Conservation (phyloP, 2,888 invertebrate species). For the Drosophila subquinaria region DNA sequence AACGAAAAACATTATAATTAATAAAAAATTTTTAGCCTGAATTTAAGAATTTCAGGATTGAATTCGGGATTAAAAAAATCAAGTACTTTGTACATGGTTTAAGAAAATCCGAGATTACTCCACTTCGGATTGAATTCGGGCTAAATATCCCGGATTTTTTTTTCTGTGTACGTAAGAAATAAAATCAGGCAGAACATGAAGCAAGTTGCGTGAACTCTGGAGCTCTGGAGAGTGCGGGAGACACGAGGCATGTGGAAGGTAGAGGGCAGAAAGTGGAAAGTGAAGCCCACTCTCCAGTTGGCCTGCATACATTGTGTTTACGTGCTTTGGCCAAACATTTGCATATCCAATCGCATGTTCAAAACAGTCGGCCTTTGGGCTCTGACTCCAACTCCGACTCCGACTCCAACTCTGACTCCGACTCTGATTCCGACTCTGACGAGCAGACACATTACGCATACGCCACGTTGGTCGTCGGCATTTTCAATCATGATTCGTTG, state of each 20-base stretch:
- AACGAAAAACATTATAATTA: too few species aligned
- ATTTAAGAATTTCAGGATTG: too few species aligned
- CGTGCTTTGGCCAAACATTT: slow-evolving; percentile 50
- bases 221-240: neutral
- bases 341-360: slow-evolving; percentile 58
- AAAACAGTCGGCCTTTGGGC: slow-evolving; percentile 21
- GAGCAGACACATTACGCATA: slow-evolving; percentile 54
- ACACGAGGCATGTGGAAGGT: neutral
- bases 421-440: neutral
- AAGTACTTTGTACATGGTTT: too few species aligned
- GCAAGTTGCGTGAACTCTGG: neutral
- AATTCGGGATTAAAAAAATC: too few species aligned
- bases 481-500: slow-evolving; percentile 51
- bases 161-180: neutral
- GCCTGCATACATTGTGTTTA: slow-evolving; percentile 24
- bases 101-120: too few species aligned
- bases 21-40: too few species aligned
- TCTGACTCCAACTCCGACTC: slow-evolving; percentile 1
- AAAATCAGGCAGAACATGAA: slow-evolving; percentile 4
- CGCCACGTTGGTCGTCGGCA: slow-evolving; percentile 35
- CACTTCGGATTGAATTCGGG: too few species aligned
- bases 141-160: too few species aligned
- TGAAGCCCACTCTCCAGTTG: neutral
- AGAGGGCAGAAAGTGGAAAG: neutral
- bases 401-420: slow-evolving; percentile 1